Evolutionary conservation across 2,888 invertebrate genomes (phyloP).

Genomic region (Nineta flava): DNA sequence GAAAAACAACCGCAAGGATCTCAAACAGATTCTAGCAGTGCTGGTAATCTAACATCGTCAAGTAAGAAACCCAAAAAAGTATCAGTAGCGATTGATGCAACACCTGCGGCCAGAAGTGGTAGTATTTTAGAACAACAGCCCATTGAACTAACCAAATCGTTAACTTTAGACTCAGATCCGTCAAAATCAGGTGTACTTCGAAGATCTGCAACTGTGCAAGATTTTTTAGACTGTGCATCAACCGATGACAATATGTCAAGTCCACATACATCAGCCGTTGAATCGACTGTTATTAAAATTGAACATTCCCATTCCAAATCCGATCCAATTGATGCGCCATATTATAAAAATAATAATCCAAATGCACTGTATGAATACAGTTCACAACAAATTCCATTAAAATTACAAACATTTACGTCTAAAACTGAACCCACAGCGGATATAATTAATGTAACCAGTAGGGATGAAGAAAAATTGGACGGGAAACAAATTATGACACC

Average conservation of each 20-base stretch:
- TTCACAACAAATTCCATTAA: conserved; percentile 14
- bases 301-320: conserved; percentile 50
- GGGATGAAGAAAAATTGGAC: conserved; percentile 33
- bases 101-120: conserved; percentile 53
- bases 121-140: conserved; percentile 62
- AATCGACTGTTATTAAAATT: conserved; percentile 30
- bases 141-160: conserved; percentile 54
- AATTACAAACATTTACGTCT: conserved; percentile 28
- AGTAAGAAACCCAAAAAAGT: conserved; percentile 43
- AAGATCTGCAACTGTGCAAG: conserved; percentile 31
- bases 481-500: conserved; percentile 34
- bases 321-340: conserved; percentile 47
- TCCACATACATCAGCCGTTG: neutral
- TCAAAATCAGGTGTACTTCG: conserved; percentile 19
- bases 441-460: conserved; percentile 55
- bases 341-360: conserved; percentile 28
- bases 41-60: conserved; percentile 11
- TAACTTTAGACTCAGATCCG: conserved; percentile 27
- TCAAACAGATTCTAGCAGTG: conserved; percentile 13
- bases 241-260: conserved; percentile 11
- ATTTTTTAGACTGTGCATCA: conserved; percentile 17
- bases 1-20: conserved; percentile 4
- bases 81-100: conserved; percentile 64
- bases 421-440: conserved; percentile 23
- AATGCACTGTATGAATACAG: neutral